Evolutionary conservation across 2,113 vertebrate species (phyloP).

Genomic region (Phalacrocorax brasilianus): DNA sequence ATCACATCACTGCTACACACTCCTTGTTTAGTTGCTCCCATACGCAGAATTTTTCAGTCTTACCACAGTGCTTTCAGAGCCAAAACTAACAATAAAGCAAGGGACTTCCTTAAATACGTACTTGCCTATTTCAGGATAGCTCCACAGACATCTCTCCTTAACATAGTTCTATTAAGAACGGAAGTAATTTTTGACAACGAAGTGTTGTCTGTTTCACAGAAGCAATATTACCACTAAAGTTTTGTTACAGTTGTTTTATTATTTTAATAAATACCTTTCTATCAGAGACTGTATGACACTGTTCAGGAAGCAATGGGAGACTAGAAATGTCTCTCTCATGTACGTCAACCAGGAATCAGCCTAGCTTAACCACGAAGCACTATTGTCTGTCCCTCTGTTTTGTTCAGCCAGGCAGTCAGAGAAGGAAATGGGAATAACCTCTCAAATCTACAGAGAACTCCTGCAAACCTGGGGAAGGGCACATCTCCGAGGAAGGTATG

Average conservation of each 20-base stretch:
- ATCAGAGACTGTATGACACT: background rate
- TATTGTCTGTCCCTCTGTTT: background rate
- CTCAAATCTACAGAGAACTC: rapidly evolving
- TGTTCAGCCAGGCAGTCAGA: background rate
- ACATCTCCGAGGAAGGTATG: background rate
- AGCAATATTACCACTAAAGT: background rate
- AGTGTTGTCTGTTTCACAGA: background rate
- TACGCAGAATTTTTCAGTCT: background rate
- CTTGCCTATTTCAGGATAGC: background rate
- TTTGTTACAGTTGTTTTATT: background rate
- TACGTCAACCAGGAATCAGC: background rate
- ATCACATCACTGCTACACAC: background rate
- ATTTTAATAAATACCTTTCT: background rate
- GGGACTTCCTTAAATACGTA: background rate
- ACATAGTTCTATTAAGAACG: background rate
- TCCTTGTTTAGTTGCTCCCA: background rate
- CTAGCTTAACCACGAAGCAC: background rate
- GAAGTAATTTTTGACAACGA: background rate
- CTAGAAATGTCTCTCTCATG: background rate
- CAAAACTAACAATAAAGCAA: background rate
- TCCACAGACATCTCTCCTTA: background rate
- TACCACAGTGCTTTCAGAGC: background rate
- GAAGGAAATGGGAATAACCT: background rate
- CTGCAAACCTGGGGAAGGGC: background rate
- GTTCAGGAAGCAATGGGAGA: background rate